A percentile compares a stretch with the other conserved stretches of the same genome.
phyloP scores from a whole-genome alignment of 2,888 invertebrate genomes.

The Cryptops parisi region DNA sequence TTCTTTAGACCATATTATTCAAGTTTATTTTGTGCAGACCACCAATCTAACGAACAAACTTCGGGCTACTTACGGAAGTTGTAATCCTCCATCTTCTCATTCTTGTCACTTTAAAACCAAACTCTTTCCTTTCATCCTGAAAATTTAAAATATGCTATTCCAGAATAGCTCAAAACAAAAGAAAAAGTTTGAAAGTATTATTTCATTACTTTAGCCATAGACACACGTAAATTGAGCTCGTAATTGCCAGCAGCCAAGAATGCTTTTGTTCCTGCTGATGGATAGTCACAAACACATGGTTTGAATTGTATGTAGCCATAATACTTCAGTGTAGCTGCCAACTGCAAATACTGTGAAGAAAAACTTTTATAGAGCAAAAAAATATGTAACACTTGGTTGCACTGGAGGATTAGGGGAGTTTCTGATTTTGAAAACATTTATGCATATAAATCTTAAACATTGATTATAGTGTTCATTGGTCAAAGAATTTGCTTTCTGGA shows the following conservation, averaged over 20 bases:
- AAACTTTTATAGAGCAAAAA: conserved; percentile 4
- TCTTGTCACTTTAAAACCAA: conserved; percentile 80
- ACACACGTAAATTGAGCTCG: conserved; percentile 57
- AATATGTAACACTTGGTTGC: no score
- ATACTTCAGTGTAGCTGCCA: conserved; percentile 66
- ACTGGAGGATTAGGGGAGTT: no score
- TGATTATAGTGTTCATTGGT: no score
- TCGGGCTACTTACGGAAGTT: conserved; percentile 38
- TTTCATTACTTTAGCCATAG: conserved; percentile 23
- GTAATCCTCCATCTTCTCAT: conserved; percentile 97
- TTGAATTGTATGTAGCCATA: conserved; percentile 78
- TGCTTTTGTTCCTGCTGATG: conserved; percentile 48
- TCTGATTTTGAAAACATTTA: no score
- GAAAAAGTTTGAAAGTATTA: conserved; percentile 7
- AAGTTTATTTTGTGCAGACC: no score
- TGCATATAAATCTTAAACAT: no score
- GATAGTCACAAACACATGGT: conserved; percentile 61
- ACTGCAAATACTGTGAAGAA: conserved; percentile 57
- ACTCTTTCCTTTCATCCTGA: conserved; percentile 48
- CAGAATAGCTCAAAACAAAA: neutral
- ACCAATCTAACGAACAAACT: no score
- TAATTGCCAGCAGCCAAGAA: conserved; percentile 70
- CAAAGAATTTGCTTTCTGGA: no score
- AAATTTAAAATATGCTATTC: neutral
- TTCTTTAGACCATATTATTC: no score